Percentiles rank a stretch among this genome's conserved stretches.
These are phyloP conservation scores for Hanleya hanleyi DNA, from an alignment of 2,888 invertebrate species.

Conservation along the genomic window DNA sequence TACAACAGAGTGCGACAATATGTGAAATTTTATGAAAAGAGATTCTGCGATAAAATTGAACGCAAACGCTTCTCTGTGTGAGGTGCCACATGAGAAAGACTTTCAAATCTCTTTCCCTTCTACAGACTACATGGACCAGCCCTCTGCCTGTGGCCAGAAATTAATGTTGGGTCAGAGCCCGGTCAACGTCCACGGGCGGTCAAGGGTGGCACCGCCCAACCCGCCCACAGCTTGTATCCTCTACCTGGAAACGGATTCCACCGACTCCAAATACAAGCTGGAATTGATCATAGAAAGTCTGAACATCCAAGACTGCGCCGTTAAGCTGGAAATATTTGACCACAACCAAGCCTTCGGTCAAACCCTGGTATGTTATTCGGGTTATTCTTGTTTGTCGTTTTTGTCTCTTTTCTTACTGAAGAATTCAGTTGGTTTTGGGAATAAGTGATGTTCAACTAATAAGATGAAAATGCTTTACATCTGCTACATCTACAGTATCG, in stretches of 20 bases:
- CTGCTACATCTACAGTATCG: too few relatives aligned
- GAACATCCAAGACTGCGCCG: background rate
- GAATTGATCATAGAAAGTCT: background rate
- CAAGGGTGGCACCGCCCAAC: background rate
- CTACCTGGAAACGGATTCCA: background rate
- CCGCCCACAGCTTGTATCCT: background rate
- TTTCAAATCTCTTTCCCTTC: too few relatives aligned
- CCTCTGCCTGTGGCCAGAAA: background rate
- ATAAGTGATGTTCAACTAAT: too few relatives aligned
- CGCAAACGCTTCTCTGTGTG: too few relatives aligned
- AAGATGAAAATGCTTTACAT: too few relatives aligned
- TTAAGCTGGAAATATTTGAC: conserved; percentile 4
- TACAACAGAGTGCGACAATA: too few relatives aligned
- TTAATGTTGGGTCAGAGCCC: background rate
- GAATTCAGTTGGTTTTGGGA: background rate
- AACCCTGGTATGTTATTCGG: background rate
- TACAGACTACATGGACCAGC: conserved; percentile 8
- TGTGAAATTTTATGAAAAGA: too few relatives aligned
- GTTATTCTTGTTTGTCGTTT: background rate
- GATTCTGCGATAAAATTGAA: too few relatives aligned
- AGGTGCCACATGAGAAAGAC: too few relatives aligned
- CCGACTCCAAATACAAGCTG: background rate
- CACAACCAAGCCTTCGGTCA: conserved; percentile 1
- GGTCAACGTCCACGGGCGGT: background rate
- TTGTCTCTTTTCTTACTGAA: background rate